Base-by-base conservation (phyloP, 2,113 vertebrate species). In the Arenaria interpres region DNA sequence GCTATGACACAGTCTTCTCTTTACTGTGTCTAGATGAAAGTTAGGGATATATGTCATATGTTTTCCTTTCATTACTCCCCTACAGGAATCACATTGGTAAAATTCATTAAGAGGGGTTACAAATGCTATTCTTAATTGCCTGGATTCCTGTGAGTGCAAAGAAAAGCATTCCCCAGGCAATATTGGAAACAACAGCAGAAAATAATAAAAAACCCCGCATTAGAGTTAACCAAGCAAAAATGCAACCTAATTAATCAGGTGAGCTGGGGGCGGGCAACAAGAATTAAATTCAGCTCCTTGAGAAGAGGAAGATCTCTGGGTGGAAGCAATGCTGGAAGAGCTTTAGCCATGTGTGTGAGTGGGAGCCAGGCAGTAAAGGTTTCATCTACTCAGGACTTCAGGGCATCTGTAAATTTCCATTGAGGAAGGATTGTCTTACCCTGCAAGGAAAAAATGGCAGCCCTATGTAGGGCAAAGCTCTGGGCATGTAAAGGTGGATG, bases 1-100 rank as follows among this genome's bases (percentile, higher is more conserved):
- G n/a, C 72, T 74, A 30, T 72, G 51, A 81, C 50, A 84, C 27
- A 67, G 39, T 59, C 6, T 3, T 95, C 69, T 95, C 39, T 92
- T 83, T 84, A 74, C n/a, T 48, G 14, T 37, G 25, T 53, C 68
- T 89, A 94, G 79, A 93, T 81, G 77, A 94, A 81, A 94, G 75
- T 63, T 90, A 92, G 46, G 43, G 48, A 18, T 74, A 22, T 80
- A 86, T 87, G 69, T 86, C 80, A 91, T 81, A 87, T 87, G 69
- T 95, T 95, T 97, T 91, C 21, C 59, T 96, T 96, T 90, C 68
- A 60, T 96, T 95, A 94, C 56, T 86, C 35, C 30, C 27, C 56
- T 84, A 72, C 46, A 92, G 16, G 21, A 90, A 81, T 13, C 14
- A 67, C 51, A 50, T 64, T 81, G 30, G 30, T 86, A 77, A 90